These are phyloP conservation scores for Lutjanus argentimaculatus DNA, from an alignment of 2,797 vertebrate species.

Conservation along the genomic window DNA sequence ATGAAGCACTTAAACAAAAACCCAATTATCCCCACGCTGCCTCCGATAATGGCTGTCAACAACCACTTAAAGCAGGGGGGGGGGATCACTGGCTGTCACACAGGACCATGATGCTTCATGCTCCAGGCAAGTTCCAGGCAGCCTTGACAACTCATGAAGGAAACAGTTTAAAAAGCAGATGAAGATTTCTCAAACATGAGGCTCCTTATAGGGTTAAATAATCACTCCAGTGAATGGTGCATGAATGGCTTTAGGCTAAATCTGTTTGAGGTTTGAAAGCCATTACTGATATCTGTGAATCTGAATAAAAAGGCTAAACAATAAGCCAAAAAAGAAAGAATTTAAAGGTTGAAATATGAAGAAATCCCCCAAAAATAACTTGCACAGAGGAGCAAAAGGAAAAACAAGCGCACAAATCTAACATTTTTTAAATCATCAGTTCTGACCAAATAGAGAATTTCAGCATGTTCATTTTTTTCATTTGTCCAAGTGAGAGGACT, in stretches of 20 bases:
- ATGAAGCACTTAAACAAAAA: slow-evolving; percentile 25
- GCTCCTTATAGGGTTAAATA: too few species aligned
- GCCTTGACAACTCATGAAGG: not conserved
- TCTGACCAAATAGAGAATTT: too few species aligned
- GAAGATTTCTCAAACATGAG: not conserved
- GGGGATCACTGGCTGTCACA: not conserved
- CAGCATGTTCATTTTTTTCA: too few species aligned
- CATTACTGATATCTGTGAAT: not conserved
- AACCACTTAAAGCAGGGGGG: slow-evolving; percentile 18
- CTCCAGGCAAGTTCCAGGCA: not conserved
- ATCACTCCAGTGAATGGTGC: too few species aligned
- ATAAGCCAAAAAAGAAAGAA: too few species aligned
- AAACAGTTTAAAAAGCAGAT: not conserved
- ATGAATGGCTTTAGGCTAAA: not conserved
- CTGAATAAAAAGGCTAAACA: too few species aligned
- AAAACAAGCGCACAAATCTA: too few species aligned
- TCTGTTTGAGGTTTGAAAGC: not conserved
- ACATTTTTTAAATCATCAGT: too few species aligned
- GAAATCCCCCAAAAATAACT: too few species aligned
- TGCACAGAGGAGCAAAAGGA: too few species aligned
- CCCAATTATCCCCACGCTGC: slow-evolving; percentile 15
- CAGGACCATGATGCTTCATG: not conserved
- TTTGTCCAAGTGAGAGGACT: too few species aligned
- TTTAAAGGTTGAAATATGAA: too few species aligned
- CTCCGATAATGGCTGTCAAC: slow-evolving; percentile 36